Evolutionary conservation across 2,113 vertebrate genomes (phyloP).

Genomic region (Nymphicus hollandicus): DNA sequence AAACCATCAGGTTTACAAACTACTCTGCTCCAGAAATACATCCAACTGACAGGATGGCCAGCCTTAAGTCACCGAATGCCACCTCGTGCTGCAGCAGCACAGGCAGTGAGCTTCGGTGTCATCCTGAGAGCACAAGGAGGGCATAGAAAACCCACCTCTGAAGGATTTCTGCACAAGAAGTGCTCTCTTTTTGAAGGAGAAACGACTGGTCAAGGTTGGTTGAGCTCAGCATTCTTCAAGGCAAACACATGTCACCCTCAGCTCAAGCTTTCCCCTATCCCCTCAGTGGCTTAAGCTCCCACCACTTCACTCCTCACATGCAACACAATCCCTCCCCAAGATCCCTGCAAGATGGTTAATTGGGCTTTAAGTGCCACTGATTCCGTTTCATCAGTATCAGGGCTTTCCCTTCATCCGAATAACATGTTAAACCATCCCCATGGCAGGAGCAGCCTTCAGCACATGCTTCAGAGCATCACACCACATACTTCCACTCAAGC

Average conservation of each 20-base stretch:
- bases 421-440: not conserved
- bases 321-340: not conserved
- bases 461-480: not conserved
- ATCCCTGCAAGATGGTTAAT: not conserved
- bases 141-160: not conserved
- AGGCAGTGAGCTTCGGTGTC: not conserved
- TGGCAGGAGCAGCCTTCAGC: not conserved
- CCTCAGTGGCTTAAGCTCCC: not conserved
- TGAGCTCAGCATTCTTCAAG: not conserved
- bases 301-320: not conserved
- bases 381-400: not conserved
- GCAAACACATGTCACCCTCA: not conserved
- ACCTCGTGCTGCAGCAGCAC: not conserved
- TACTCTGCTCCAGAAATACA: not conserved
- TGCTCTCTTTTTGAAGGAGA: not conserved
- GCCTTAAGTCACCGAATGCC: not conserved
- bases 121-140: not conserved
- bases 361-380: not conserved
- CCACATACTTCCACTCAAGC: slow-evolving; percentile 51
- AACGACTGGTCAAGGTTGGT: not conserved
- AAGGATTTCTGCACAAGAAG: not conserved
- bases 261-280: not conserved
- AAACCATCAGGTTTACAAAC: not conserved
- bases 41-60: not conserved
- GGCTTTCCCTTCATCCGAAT: not conserved